Evolutionary conservation across 2,797 vertebrate genomes (phyloP).

Genomic region (Siniperca scherzeri): DNA sequence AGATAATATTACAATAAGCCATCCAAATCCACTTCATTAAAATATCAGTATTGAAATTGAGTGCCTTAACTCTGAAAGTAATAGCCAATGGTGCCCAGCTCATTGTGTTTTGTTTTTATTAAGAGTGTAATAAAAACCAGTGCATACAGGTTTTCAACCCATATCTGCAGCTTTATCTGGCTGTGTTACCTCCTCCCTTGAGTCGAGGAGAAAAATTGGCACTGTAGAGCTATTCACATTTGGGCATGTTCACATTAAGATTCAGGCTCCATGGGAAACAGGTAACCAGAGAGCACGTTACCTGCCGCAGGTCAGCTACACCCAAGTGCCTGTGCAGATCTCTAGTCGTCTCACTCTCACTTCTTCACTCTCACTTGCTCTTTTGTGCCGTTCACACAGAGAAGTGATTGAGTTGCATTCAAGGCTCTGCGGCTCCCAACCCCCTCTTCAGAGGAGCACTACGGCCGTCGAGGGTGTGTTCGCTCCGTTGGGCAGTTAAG

Average conservation of each 20-base stretch:
- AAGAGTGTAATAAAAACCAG: slow-evolving; percentile 14
- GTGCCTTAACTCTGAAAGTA: slow-evolving; percentile 4
- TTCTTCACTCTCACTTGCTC: slow-evolving; percentile 80
- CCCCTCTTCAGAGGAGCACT: slow-evolving; percentile 62
- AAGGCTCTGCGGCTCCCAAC: slow-evolving; percentile 70
- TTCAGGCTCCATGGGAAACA: slow-evolving; percentile 71
- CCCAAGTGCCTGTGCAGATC: slow-evolving; percentile 52
- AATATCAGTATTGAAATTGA: slow-evolving; percentile 14
- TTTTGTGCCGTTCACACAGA: slow-evolving; percentile 81
- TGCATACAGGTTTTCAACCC: slow-evolving; percentile 24
- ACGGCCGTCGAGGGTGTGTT: slow-evolving; percentile 64
- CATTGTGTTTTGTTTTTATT: slow-evolving; percentile 29
- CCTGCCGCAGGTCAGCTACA: slow-evolving; percentile 73
- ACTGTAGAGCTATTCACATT: slow-evolving; percentile 41
- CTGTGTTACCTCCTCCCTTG: slow-evolving; percentile 33
- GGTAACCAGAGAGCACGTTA: slow-evolving; percentile 79
- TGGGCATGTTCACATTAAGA: slow-evolving; percentile 60
- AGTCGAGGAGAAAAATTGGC: slow-evolving; percentile 40
- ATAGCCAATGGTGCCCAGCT: slow-evolving; percentile 5
- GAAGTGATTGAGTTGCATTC: slow-evolving; percentile 81
- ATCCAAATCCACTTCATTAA: not conserved
- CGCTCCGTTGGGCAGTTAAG: slow-evolving; percentile 61
- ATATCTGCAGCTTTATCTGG: slow-evolving; percentile 31
- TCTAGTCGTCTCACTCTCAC: slow-evolving; percentile 52
- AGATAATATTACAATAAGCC: slow-evolving; percentile 1